phyloP scores from a whole-genome alignment of 2,888 invertebrate species.

The Hololepta plana region DNA sequence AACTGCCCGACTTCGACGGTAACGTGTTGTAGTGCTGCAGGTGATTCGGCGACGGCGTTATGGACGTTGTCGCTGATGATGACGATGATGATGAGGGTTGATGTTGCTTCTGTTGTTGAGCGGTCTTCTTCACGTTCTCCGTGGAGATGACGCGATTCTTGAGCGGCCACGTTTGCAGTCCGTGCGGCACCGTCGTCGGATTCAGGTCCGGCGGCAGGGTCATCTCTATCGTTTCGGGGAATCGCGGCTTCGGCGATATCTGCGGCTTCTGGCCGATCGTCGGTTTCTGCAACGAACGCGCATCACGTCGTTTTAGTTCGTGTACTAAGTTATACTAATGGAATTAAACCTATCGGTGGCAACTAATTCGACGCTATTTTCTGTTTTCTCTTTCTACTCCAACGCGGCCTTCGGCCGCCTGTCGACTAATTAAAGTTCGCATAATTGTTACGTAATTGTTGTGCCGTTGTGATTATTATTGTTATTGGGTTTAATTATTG shows the following conservation, averaged over 20 bases:
- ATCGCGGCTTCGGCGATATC: conserved; percentile 28
- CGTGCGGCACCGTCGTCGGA: conserved; percentile 21
- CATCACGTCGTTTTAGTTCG: no score
- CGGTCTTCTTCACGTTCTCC: conserved; percentile 23
- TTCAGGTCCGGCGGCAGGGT: conserved; percentile 42
- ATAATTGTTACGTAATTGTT: no score
- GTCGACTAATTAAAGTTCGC: no score
- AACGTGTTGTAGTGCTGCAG: conserved; percentile 9
- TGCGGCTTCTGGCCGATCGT: conserved; percentile 30
- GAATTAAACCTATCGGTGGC: no score
- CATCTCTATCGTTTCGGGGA: conserved; percentile 42
- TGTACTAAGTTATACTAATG: no score
- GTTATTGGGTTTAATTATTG: no score
- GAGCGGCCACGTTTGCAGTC: conserved; percentile 39
- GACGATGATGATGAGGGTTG: conserved; percentile 4
- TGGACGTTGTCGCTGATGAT: conserved; percentile 16
- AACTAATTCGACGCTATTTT: no score
- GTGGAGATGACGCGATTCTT: conserved; percentile 35
- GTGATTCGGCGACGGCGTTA: conserved; percentile 13
- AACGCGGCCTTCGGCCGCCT: no score
- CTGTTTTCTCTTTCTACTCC: no score
- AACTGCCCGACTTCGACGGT: conserved; percentile 11
- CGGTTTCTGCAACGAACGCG: no score
- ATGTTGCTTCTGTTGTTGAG: conserved; percentile 7
- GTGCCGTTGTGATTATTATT: no score